Evolutionary conservation across 2,113 vertebrate species (phyloP).

Genomic region (Sander lucioperca): DNA sequence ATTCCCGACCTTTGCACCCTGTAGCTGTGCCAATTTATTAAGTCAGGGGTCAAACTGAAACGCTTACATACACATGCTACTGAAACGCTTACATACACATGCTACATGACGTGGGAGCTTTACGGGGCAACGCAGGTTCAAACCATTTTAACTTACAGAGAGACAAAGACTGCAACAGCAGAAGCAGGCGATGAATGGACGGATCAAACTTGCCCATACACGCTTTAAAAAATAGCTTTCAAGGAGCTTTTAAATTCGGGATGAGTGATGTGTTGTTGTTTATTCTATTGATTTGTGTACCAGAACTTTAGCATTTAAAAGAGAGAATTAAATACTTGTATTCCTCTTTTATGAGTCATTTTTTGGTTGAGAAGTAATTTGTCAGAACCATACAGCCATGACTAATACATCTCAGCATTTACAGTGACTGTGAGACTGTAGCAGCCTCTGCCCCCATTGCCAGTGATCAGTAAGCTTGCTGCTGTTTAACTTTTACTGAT

Average conservation of each 20-base stretch:
- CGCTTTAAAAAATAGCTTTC: background rate
- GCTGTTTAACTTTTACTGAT: slow-evolving; percentile 67
- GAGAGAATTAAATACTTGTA: slow-evolving; percentile 18
- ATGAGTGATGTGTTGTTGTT: slow-evolving; percentile 4
- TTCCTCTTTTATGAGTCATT: slow-evolving; percentile 5
- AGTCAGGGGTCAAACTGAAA: slow-evolving; percentile 60
- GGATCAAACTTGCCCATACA: slow-evolving; percentile 12
- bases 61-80: slow-evolving; percentile 25
- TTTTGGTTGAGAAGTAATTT: slow-evolving; percentile 61
- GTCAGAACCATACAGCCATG: slow-evolving; percentile 62
- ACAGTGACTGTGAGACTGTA: slow-evolving; percentile 50
- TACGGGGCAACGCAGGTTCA: slow-evolving; percentile 7
- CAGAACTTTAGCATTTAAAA: background rate
- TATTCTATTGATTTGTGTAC: background rate
- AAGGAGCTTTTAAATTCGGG: background rate
- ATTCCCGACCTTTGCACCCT: slow-evolving; percentile 67
- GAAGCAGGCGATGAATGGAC: slow-evolving; percentile 22
- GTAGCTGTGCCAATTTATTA: slow-evolving; percentile 62
- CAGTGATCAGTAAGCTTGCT: slow-evolving; percentile 38
- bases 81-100: slow-evolving; percentile 29
- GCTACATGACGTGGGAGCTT: slow-evolving; percentile 34
- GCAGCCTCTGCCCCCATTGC: slow-evolving; percentile 47
- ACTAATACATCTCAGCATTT: slow-evolving; percentile 68
- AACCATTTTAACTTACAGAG: slow-evolving; percentile 13
- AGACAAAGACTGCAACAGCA: background rate